These are phyloP conservation scores for Polyodon spathula DNA, from an alignment of 2,113 vertebrate species.

Conservation along the genomic window DNA sequence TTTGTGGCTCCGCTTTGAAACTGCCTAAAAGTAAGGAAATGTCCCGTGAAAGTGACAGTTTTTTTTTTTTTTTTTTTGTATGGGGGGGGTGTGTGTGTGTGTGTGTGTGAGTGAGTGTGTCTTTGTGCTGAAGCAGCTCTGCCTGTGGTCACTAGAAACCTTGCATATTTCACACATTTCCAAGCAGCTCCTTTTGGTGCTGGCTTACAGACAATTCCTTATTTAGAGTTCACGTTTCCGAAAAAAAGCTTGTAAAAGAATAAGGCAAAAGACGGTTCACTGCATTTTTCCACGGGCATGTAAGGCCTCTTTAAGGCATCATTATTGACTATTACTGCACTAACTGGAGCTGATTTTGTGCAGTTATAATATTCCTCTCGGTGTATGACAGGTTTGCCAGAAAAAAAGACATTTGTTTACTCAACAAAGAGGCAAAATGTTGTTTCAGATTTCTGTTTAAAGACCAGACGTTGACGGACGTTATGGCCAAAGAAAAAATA, in stretches of 20 bases:
- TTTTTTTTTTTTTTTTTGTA: slow-evolving; percentile 28
- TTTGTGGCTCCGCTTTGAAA: slow-evolving; percentile 15
- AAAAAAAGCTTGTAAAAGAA: slow-evolving; percentile 8
- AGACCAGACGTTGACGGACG: too few species aligned
- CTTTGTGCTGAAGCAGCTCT: slow-evolving; percentile 52
- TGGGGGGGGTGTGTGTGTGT: slow-evolving; percentile 49
- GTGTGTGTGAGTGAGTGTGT: slow-evolving; percentile 47
- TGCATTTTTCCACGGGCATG: slow-evolving; percentile 1
- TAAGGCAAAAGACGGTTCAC: neutral
- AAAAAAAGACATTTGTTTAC: slow-evolving; percentile 13
- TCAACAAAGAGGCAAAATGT: slow-evolving; percentile 5
- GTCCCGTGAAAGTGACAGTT: slow-evolving; percentile 54
- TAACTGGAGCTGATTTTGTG: slow-evolving; percentile 7
- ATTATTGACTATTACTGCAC: slow-evolving; percentile 11
- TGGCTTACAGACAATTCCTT: slow-evolving; percentile 21
- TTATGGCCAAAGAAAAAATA: too few species aligned
- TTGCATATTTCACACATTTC: slow-evolving; percentile 25
- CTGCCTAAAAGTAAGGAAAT: slow-evolving; percentile 40
- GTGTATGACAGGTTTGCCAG: slow-evolving; percentile 20
- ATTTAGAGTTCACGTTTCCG: slow-evolving; percentile 25
- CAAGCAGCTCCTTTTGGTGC: slow-evolving; percentile 16
- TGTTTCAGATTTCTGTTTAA: too few species aligned
- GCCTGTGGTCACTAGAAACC: slow-evolving; percentile 41
- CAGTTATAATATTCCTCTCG: slow-evolving; percentile 8
- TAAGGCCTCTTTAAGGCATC: slow-evolving; percentile 11